Conservation (phyloP, 2,797 vertebrate genomes). For the Spondyliosoma cantharus region DNA sequence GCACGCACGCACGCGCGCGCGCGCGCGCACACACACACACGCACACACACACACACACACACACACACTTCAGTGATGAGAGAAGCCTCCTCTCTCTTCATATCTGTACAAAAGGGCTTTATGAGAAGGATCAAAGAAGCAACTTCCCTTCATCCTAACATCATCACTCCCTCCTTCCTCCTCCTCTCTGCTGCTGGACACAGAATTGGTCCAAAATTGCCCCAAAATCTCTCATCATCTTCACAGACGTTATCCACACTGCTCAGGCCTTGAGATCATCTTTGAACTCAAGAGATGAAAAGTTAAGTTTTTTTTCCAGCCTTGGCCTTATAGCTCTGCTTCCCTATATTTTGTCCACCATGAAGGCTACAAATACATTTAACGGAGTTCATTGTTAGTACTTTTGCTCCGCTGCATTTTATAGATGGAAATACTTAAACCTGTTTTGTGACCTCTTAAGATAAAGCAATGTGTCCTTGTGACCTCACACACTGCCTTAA, state of each 20-base stretch:
- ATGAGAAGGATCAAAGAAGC: constrained; percentile 55
- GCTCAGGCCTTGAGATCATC: constrained; percentile 9
- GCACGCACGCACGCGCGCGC: constrained; percentile 7
- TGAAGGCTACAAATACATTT: not conserved
- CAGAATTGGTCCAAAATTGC: constrained; percentile 31
- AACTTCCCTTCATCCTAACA: constrained; percentile 56
- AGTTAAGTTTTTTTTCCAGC: constrained; percentile 1
- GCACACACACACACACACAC: constrained; percentile 17
- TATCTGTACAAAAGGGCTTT: constrained; percentile 73
- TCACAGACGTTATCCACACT: constrained; percentile 15
- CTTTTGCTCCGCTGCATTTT: not conserved
- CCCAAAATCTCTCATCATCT: constrained; percentile 34
- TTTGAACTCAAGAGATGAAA: constrained; percentile 24
- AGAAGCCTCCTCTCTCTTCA: constrained; percentile 57
- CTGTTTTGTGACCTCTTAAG: no score
- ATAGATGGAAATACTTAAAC: no score
- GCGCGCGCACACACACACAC: constrained; percentile 20
- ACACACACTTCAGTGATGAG: constrained; percentile 42
- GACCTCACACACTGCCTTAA: no score
- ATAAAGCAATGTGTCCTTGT: no score
- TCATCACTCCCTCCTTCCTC: constrained; percentile 44
- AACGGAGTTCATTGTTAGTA: not conserved
- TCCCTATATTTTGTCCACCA: not conserved
- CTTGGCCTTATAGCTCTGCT: not conserved
- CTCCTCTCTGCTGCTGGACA: constrained; percentile 8